A percentile compares a stretch with the other conserved stretches of the same genome.
Conservation (phyloP, 2,113 vertebrate genomes). For the Sus scrofa region DNA sequence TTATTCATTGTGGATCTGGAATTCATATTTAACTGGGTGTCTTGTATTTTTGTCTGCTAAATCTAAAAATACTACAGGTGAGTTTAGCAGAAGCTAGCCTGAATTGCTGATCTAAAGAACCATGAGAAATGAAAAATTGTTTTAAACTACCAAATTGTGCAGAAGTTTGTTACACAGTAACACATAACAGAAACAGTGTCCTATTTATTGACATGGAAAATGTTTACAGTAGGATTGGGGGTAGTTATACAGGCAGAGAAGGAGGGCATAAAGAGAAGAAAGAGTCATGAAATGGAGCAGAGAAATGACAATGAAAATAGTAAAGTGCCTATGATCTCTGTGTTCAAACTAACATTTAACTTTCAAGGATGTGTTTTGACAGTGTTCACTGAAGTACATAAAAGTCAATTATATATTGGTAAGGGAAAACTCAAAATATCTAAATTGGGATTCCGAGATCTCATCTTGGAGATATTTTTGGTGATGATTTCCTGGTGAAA, state of each 20-base stretch:
- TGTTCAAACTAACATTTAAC: neutral
- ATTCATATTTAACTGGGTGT: neutral
- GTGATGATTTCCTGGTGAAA: slow-evolving; percentile 1
- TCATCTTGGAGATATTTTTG: neutral
- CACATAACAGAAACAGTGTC: neutral
- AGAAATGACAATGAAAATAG: neutral
- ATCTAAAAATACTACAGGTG: neutral
- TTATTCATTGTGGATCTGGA: neutral
- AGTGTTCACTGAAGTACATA: neutral
- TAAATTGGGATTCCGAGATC: neutral
- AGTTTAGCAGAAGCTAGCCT: neutral
- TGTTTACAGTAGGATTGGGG: neutral
- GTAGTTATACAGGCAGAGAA: neutral
- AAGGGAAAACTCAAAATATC: neutral
- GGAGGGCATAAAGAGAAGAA: neutral
- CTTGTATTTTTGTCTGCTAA: neutral
- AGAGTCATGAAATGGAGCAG: neutral
- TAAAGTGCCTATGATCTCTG: neutral
- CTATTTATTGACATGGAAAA: neutral
- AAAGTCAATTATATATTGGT: neutral
- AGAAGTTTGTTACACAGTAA: neutral
- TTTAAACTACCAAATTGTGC: neutral
- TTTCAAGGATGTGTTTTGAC: neutral
- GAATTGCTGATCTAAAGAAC: neutral
- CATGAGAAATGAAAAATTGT: neutral